Evolutionary conservation across 2,888 invertebrate species (phyloP), one percentile per base, ranked within the genome.

Genomic region (Tiliacea aurago): DNA sequence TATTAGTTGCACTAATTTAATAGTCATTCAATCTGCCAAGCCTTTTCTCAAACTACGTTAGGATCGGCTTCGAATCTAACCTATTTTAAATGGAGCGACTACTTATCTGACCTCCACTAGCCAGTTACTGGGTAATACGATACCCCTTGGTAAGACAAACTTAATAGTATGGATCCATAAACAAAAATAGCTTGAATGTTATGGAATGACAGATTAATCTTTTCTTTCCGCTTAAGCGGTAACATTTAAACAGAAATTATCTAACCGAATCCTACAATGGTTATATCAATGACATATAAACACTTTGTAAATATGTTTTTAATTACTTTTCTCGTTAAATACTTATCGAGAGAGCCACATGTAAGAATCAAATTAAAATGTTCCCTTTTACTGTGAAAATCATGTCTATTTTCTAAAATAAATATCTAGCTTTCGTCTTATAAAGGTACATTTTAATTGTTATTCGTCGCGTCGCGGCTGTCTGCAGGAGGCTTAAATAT

Each of bases 351-450:
- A 9, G 15, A 9, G 58, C 41, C 81, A 81, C 80, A 83, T 81
- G 81, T 83, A 81, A 79, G 63, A 45, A 67, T 66, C 47, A 28
- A 1, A 15, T 70, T 70, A 53, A 83, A 81, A 56, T 78, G 67
- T 82, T 78, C 47, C 74, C 20, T 67, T 49, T 73, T 69, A 15
- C 23, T 20, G 10, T 43, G 23, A 65, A 66, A 41, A 28, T 63
- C 13, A n/a, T 7, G 2, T 33, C 6, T 28, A 13, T 18, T 10
- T 43, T 58, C 2, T 18, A 33, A 47, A 20, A 4, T 1, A 43
- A 43, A 43, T 43, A 37, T 6, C 37, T 0, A 37, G 28, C 28
- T 28, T 3, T 28, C 28, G 28, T 28, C 28, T 28, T 28, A 28
- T 28, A 28, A n/a, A n/a, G n/a, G n/a, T n/a, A n/a, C n/a, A n/a